Base-by-base conservation (phyloP, 1,140 invertebrate genomes). In the Drosophila varians region DNA sequence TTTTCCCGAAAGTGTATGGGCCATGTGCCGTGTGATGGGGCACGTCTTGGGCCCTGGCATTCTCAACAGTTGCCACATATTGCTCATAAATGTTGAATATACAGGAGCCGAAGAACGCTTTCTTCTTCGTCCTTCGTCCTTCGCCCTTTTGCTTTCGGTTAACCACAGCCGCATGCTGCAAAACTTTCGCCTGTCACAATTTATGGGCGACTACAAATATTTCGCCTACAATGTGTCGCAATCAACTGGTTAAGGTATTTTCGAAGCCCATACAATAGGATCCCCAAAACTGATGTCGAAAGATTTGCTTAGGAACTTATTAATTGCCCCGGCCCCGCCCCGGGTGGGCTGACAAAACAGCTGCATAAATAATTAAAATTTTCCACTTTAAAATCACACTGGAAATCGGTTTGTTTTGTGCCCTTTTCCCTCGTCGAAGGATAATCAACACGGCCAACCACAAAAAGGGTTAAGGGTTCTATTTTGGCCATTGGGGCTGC, bases 21-120 rank as follows among this genome's bases (percentile, higher is more conserved):
- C 8, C 36, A 52, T 26, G 47, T 26, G 31, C 25, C 14, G 56
- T 23, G 14, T 19, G 34, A 52, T 43, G 38, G 31, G 47, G 38
- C 38, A 66, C 62, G 62, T 66, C 60, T 45, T 53, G 46, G 38
- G 25, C 25, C 47, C 58, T 72, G 80, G 64, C 71, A 72, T 83
- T 88, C 62, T 71, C 74, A 68, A 75, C 83, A 75, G 83, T 70
- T 82, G 77, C 76, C 72, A 74, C 78, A 88, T 77, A 88, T 89
- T 74, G 73, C 82, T 88, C 83, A 88, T 87, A 88, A 82, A 88
- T 88, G 84, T 78, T 84, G 64, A 66, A 69, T 68, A 66, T 60
- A 38, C 38, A 42, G 26, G 14, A 60, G 28, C 52, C 7, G 21
- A 21, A 21, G 21, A 14, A 26, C 26, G 5, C 36, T 43, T 23